phyloP scores from a whole-genome alignment of 2,888 invertebrate species.

The Acleris laterana region DNA sequence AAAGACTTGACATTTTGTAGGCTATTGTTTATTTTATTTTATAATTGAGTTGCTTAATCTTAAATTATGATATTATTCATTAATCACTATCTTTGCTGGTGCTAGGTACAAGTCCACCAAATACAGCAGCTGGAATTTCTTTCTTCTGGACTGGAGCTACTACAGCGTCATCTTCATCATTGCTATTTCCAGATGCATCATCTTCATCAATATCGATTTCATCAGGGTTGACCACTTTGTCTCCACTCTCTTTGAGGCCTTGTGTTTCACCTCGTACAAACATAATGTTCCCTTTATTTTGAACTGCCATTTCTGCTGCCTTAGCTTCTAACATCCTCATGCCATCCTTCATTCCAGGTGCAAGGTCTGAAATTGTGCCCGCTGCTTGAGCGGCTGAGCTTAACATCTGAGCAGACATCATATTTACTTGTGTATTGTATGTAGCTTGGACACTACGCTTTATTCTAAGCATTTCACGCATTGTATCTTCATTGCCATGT shows the following conservation, averaged over 20 bases:
- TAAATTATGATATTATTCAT: conserved; percentile 16
- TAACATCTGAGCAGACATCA: conserved; percentile 99
- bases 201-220: conserved; percentile 94
- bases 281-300: conserved; percentile 87
- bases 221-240: conserved; percentile 92
- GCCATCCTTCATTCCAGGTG: conserved; percentile 91
- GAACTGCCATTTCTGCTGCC: conserved; percentile 88
- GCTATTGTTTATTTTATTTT: too few species aligned
- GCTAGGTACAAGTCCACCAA: conserved; percentile 88
- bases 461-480: conserved; percentile 99
- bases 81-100: conserved; percentile 51
- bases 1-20: too few species aligned
- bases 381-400: conserved; percentile 88
- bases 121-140: conserved; percentile 94
- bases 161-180: conserved; percentile 84
- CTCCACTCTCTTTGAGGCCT: conserved; percentile 86
- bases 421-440: conserved; percentile 99
- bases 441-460: conserved; percentile 98
- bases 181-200: conserved; percentile 88
- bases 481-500: conserved; percentile 99
- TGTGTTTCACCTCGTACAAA: conserved; percentile 95
- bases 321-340: conserved; percentile 95
- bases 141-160: conserved; percentile 92
- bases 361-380: conserved; percentile 88
- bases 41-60: too few species aligned